A percentile compares a stretch with the other conserved stretches of the same genome.
Evolutionary conservation across 2,888 invertebrate genomes (phyloP).

Genomic region (Flexamia atlantica): DNA sequence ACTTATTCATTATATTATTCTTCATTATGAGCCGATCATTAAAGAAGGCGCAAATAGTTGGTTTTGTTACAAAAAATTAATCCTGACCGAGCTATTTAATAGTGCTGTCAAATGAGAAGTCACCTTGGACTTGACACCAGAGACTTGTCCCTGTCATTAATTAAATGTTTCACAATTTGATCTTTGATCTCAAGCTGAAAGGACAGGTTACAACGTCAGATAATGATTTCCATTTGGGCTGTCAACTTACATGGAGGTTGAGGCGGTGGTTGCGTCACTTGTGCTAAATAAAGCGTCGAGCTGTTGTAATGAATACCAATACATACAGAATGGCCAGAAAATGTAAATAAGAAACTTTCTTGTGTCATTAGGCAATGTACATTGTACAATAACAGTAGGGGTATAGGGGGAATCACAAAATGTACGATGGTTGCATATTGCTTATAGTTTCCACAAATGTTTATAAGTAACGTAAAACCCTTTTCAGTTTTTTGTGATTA

Average conservation of each 20-base stretch:
- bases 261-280: not conserved
- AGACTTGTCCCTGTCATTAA: constrained; percentile 1
- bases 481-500: no score
- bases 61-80: not conserved
- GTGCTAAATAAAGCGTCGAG: not conserved
- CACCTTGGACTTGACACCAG: constrained; percentile 6
- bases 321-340: not conserved
- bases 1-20: no score
- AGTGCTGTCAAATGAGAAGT: not conserved
- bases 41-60: no score
- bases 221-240: not conserved
- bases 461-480: no score
- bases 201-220: not conserved
- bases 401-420: no score
- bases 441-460: no score
- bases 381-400: no score
- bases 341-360: no score
- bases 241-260: constrained; percentile 10
- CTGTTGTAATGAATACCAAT: not conserved
- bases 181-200: constrained; percentile 14
- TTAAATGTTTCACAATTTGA: not conserved
- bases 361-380: no score
- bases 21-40: no score
- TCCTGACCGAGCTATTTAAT: not conserved
- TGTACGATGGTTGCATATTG: no score